Evolutionary conservation across 2,113 vertebrate species (phyloP).

Genomic region (Strix aluco): DNA sequence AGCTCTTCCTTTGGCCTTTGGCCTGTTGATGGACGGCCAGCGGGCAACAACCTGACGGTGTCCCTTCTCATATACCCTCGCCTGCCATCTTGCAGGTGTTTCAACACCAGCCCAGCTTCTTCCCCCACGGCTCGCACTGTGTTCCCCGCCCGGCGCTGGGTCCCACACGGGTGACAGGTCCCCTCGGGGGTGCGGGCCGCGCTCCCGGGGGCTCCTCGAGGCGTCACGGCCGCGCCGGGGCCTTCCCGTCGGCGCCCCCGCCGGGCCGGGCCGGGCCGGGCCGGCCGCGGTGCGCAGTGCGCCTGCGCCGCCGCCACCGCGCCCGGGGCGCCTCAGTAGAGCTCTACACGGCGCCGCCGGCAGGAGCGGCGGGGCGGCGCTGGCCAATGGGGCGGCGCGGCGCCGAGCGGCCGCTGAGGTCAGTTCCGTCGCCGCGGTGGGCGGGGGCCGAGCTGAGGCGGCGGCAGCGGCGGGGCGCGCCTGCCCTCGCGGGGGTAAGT

Average conservation of each 20-base stretch:
- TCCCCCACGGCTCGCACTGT: fast-evolving
- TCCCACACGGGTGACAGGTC: too few species aligned
- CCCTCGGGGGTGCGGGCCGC: not conserved
- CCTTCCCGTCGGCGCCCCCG: fast-evolving
- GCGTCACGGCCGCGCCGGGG: fast-evolving
- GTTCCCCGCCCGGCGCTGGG: fast-evolving
- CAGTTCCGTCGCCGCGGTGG: not conserved
- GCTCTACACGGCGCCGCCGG: conserved; percentile 10
- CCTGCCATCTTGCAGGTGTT: not conserved
- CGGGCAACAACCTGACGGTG: fast-evolving
- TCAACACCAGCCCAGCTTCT: too few species aligned
- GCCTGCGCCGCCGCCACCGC: not conserved
- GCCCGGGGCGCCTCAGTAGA: not conserved
- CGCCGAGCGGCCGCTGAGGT: not conserved
- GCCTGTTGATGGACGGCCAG: fast-evolving
- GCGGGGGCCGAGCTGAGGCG: not conserved
- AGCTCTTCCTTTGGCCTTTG: not conserved
- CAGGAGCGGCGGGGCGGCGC: not conserved
- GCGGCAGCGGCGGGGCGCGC: not conserved
- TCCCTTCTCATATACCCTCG: fast-evolving
- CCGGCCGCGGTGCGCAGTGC: not conserved
- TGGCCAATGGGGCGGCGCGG: not conserved
- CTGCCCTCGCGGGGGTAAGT: not conserved
- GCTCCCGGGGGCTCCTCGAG: not conserved
- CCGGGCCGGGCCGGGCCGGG: fast-evolving